These are phyloP conservation scores for Ladona fulva DNA, from an alignment of 1,140 invertebrate genomes.

Conservation along the genomic window DNA sequence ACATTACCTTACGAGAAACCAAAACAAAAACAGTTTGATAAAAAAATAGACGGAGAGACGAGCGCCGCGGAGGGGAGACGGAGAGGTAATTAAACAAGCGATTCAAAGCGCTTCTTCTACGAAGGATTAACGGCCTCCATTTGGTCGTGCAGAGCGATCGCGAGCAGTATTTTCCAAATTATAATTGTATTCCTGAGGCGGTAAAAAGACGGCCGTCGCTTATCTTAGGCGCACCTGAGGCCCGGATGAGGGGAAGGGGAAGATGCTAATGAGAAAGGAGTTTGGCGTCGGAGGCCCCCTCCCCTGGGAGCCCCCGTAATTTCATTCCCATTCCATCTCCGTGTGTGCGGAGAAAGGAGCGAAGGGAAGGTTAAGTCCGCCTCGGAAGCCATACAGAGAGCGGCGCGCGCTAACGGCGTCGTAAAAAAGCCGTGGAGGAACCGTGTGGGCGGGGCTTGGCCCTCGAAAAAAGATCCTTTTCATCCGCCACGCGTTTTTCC, in stretches of 20 bases:
- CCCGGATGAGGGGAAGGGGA: neutral
- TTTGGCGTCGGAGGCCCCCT: neutral
- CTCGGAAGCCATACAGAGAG: too few species aligned
- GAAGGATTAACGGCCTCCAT: neutral
- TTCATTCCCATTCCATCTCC: neutral
- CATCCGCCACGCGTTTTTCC: neutral
- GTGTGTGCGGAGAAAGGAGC: neutral
- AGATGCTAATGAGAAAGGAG: conserved; percentile 3
- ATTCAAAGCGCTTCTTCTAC: neutral
- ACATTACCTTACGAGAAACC: neutral
- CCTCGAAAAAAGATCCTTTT: neutral
- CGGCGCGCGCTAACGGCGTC: too few species aligned
- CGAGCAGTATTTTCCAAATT: conserved; percentile 1
- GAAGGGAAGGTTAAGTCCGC: too few species aligned
- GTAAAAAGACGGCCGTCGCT: neutral
- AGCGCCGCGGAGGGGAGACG: too few species aligned
- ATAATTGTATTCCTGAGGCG: neutral
- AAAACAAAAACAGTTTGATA: neutral
- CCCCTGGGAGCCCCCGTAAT: neutral
- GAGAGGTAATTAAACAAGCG: neutral
- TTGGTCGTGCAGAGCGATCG: neutral
- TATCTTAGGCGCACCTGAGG: neutral
- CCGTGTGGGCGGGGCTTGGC: neutral
- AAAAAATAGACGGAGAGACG: neutral
- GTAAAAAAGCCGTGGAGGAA: too few species aligned